Conservation (phyloP, 2,113 vertebrate species). For the Chascanopsetta lugubris region DNA sequence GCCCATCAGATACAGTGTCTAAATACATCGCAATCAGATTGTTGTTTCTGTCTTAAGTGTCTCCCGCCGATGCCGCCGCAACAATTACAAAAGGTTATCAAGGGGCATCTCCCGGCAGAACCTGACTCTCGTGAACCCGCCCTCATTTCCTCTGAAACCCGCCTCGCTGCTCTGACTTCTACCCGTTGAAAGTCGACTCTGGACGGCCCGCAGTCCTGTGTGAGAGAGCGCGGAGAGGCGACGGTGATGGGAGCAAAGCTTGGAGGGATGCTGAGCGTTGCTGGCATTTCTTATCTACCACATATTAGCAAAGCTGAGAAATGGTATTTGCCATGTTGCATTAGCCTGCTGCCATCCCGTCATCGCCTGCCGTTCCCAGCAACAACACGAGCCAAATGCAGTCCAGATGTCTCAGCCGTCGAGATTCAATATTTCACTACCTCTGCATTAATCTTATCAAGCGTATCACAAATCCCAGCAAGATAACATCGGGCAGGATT, state of each 20-base stretch:
- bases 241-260: slow-evolving; percentile 56
- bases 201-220: slow-evolving; percentile 29
- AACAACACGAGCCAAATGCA: slow-evolving; percentile 79
- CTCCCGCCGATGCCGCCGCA: slow-evolving; percentile 88
- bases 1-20: slow-evolving; percentile 89
- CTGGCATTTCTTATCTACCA: slow-evolving; percentile 76
- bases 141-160: slow-evolving; percentile 75
- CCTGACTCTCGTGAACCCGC: slow-evolving; percentile 86
- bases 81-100: slow-evolving; percentile 95
- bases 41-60: slow-evolving; percentile 78
- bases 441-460: slow-evolving; percentile 77
- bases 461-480: slow-evolving; percentile 73
- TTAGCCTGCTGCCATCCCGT: slow-evolving; percentile 72
- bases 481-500: slow-evolving; percentile 75
- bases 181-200: slow-evolving; percentile 83
- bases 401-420: slow-evolving; percentile 82
- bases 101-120: slow-evolving; percentile 87
- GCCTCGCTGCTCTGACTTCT: slow-evolving; percentile 77
- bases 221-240: slow-evolving; percentile 35
- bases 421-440: slow-evolving; percentile 77
- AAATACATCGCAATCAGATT: slow-evolving; percentile 88
- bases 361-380: slow-evolving; percentile 73
- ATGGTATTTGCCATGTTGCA: slow-evolving; percentile 74
- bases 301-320: slow-evolving; percentile 63
- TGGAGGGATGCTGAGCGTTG: slow-evolving; percentile 53